phyloP scores from a whole-genome alignment of 37 sponge, comb jelly and placozoan species.

The Eunapius fragilis region DNA sequence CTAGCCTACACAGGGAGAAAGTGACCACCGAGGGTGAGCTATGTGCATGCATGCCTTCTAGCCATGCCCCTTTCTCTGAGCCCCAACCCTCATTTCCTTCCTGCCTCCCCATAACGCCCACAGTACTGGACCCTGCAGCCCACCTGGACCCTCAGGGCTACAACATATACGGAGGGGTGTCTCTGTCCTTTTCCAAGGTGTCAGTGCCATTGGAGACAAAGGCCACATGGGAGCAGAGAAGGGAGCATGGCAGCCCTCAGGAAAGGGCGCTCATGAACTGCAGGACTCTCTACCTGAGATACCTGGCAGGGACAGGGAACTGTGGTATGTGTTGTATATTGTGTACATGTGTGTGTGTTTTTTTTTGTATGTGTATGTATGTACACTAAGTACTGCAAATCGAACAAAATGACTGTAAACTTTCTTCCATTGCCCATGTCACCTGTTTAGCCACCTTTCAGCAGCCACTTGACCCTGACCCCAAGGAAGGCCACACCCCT shows the following conservation, averaged over 20 bases:
- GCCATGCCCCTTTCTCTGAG: not conserved
- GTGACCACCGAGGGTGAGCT: not conserved
- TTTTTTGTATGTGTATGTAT: not conserved
- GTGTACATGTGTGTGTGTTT: not conserved
- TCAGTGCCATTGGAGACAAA: constrained; percentile 9
- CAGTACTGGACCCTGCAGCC: constrained; percentile 70
- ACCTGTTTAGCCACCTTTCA: not conserved
- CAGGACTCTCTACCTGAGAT: not conserved
- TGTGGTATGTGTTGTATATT: not conserved
- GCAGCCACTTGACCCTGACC: not conserved
- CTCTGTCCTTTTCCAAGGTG: constrained; percentile 46
- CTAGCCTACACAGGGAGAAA: not conserved
- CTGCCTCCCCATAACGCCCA: not conserved
- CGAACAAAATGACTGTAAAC: not conserved
- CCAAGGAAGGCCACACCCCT: constrained; percentile 20
- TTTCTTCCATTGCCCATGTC: not conserved
- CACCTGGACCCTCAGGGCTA: constrained; percentile 63
- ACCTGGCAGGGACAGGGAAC: not conserved
- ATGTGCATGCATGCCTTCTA: not conserved
- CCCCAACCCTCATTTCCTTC: no score
- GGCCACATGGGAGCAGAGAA: not conserved
- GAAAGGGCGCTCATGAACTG: not conserved
- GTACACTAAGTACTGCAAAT: not conserved
- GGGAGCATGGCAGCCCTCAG: not conserved
- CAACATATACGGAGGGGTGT: constrained; percentile 61